phyloP scores from a whole-genome alignment of 1,140 invertebrate species.

The Danaus melanippus region DNA sequence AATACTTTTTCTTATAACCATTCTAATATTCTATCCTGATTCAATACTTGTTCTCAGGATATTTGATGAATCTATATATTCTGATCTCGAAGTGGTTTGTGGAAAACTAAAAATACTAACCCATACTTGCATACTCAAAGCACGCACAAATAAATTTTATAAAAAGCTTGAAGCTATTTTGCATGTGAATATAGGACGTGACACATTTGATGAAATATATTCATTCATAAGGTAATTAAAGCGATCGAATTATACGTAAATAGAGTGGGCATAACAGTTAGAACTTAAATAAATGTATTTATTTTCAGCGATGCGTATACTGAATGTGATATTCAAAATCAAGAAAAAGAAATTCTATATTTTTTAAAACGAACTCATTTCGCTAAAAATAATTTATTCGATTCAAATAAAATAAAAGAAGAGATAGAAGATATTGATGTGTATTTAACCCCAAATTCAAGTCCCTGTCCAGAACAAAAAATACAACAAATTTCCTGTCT shows the following conservation, averaged over 20 bases:
- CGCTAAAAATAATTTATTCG: slow-evolving; percentile 21
- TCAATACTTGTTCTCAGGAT: slow-evolving; percentile 44
- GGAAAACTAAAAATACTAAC: slow-evolving; percentile 65
- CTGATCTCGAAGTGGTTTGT: slow-evolving; percentile 61
- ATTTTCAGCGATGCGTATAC: slow-evolving; percentile 60
- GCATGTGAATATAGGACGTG: slow-evolving; percentile 56
- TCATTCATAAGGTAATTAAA: slow-evolving; percentile 64
- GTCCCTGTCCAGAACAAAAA: slow-evolving; percentile 41
- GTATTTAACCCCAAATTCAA: slow-evolving; percentile 53
- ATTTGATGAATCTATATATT: slow-evolving; percentile 66
- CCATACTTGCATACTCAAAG: slow-evolving; percentile 63
- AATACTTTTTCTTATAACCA: no score
- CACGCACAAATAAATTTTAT: slow-evolving; percentile 61
- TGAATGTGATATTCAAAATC: slow-evolving; percentile 56
- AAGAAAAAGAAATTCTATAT: slow-evolving; percentile 57
- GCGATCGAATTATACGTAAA: slow-evolving; percentile 10
- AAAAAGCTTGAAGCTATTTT: slow-evolving; percentile 57
- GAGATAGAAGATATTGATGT: slow-evolving; percentile 39
- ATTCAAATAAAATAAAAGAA: slow-evolving; percentile 31
- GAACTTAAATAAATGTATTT: slow-evolving; percentile 8
- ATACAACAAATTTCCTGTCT: slow-evolving; percentile 37
- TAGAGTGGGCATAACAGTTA: background rate
- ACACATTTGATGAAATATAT: slow-evolving; percentile 63
- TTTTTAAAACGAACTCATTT: slow-evolving; percentile 42
- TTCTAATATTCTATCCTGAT: no score